phyloP scores from a whole-genome alignment of 2,113 vertebrate genomes.

The Scolopax mira region DNA sequence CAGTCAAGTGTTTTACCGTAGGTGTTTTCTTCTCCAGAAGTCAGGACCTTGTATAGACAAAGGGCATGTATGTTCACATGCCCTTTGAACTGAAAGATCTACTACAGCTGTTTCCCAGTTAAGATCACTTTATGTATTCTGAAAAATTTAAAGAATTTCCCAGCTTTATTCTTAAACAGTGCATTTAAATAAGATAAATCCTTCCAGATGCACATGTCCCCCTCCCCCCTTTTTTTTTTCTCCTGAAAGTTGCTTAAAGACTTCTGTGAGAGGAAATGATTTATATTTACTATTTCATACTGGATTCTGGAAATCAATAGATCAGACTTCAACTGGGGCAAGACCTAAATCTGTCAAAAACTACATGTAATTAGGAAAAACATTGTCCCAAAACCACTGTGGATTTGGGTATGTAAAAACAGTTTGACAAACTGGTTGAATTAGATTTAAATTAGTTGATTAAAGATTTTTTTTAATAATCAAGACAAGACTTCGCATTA shows the following conservation, averaged over 20 bases:
- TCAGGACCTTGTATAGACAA: not conserved
- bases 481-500: not conserved
- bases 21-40: not conserved
- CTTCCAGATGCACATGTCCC: not conserved
- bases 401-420: not conserved
- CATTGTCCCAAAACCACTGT: not conserved
- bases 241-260: not conserved
- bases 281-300: not conserved
- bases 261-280: not conserved
- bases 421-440: not conserved
- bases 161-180: not conserved
- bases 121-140: not conserved
- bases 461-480: not conserved
- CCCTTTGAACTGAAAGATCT: not conserved
- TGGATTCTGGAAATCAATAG: not conserved
- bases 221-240: accelerated
- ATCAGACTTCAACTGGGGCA: not conserved
- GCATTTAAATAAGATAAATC: not conserved
- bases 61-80: not conserved
- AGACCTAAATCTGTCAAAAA: not conserved
- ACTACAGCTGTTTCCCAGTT: not conserved
- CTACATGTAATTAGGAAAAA: not conserved
- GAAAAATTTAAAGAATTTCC: not conserved
- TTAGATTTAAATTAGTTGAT: not conserved
- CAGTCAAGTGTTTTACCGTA: not conserved